Evolutionary conservation across 2,888 invertebrate genomes (phyloP), one percentile per base, ranked within the genome.

Genomic region (Cryptosula pallasiana): DNA sequence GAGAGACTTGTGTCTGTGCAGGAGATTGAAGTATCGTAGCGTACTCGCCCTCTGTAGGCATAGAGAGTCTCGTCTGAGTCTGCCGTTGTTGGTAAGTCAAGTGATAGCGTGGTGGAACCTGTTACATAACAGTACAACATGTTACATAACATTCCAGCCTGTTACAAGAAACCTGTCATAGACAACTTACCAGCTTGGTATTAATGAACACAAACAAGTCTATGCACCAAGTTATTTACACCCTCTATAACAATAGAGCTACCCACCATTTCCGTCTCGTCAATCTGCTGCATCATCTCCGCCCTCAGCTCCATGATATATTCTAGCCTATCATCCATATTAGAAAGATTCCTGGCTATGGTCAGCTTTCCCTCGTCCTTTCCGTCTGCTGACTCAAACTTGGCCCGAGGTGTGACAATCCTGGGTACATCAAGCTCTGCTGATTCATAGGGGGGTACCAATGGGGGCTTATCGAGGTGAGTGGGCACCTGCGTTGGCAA

Each of bases 281-380:
- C 78, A 77, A 79, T 82, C 5, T 82, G 82, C 23, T 77, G 74
- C 74, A 82, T 81, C 69, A 83, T 81, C 72, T 81, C 81, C 69
- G 76, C 74, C 1, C 81, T 78, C 80, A 82, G 79, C 23, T 78
- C 77, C 71, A 81, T 81, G 69, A 83, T 81, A 63, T 80, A 79
- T 0, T 77, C 73, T 69, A 82, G 77, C 73, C 82, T 81, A 23
- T 78, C 74, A 69, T 79, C 78, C 82, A 82, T 82, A 72, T 81
- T 78, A 29, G 77, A 74, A 16, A 82, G 76, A 29, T 78, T 73
- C 54, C 78, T 75, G 25, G 80, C 76, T 32, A 81, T 77, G 20
- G 77, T 77, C 34, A 76, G 75, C 73, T 80, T 81, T 0, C 79
- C 78, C 36, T 78, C 63, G 32, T 32, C 32, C 34, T 34, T 63